Base-by-base conservation (phyloP, 1,140 invertebrate genomes). In the Drosophila carrolli region DNA sequence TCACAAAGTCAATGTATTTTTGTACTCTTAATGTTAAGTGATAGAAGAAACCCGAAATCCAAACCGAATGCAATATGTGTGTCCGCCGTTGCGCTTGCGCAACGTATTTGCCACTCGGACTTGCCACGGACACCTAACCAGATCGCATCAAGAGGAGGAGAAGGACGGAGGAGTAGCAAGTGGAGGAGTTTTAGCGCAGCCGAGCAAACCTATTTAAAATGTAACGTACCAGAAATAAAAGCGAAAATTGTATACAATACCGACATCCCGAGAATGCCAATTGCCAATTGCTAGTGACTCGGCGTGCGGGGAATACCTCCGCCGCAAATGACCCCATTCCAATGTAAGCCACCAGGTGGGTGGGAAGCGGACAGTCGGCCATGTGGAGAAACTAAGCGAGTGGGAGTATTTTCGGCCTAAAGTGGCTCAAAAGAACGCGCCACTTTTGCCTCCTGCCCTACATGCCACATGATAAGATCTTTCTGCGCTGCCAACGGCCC, bases 21-120 rank as follows among this genome's bases (percentile, higher is more conserved):
- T 88, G 78, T 88, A 88, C 83, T 83, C 76, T 77, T 73, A 83
- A 57, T 78, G 65, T 86, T 86, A 86, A 88, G 83, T 75, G 32
- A 62, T 38, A 48, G 35, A 62, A 63, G 51, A 79, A 65, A 58
- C 47, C 59, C 51, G 63, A 75, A 44, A 73, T 53, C 44, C 32
- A 41, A 63, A 32, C 43, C 53, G 48, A 75, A 19, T 23, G 44
- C 19, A 40, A 48, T 43, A 37, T 48, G 16, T 55, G 32, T 55
- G 41, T 48, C 14, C n/a, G 50, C 13, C 11, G 37, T 23, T 23
- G 23, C 16, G 51, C 40, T 53, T 38, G 47, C 60, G 65, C 65
- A 68, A 65, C 23, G 23, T 27, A 44, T 38, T 68, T 70, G 61
- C 61, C 48, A 54, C 46, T 59, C 38, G 61, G 37, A 47, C 44